These are phyloP conservation scores for Microplitis manilae DNA, from an alignment of 2,888 invertebrate genomes.

Conservation along the genomic window DNA sequence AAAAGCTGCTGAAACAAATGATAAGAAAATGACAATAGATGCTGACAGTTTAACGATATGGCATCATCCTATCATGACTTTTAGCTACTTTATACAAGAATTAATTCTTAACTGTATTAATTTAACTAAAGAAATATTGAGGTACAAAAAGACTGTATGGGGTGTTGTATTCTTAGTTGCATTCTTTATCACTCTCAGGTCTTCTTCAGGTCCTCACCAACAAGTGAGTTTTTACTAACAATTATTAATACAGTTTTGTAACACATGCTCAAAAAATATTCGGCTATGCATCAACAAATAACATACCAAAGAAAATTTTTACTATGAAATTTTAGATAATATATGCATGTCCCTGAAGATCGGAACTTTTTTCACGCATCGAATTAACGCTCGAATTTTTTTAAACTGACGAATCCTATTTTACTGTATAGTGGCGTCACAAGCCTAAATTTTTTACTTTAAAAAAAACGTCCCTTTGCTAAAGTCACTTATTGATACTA, in stretches of 20 bases:
- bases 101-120: conserved; percentile 64
- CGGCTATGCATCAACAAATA: too few species aligned
- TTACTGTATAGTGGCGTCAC: too few species aligned
- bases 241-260: too few species aligned
- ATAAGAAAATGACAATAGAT: conserved; percentile 55
- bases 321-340: too few species aligned
- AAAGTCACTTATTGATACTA: too few species aligned
- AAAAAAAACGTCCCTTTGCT: too few species aligned
- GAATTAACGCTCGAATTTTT: too few species aligned
- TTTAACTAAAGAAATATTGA: conserved; percentile 64
- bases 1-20: conserved; percentile 44
- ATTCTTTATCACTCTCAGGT: conserved; percentile 63
- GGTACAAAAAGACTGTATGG: conserved; percentile 64
- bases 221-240: conserved; percentile 55
- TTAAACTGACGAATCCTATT: too few species aligned
- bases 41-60: conserved; percentile 66
- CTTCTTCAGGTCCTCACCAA: conserved; percentile 68
- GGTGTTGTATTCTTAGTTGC: conserved; percentile 60
- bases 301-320: not conserved
- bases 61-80: conserved; percentile 67
- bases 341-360: too few species aligned
- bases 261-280: too few species aligned
- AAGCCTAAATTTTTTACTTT: too few species aligned
- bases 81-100: conserved; percentile 68
- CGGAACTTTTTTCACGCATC: too few species aligned